Base-by-base conservation (phyloP, 2,797 vertebrate genomes). In the Pyrrhura leucotis region DNA sequence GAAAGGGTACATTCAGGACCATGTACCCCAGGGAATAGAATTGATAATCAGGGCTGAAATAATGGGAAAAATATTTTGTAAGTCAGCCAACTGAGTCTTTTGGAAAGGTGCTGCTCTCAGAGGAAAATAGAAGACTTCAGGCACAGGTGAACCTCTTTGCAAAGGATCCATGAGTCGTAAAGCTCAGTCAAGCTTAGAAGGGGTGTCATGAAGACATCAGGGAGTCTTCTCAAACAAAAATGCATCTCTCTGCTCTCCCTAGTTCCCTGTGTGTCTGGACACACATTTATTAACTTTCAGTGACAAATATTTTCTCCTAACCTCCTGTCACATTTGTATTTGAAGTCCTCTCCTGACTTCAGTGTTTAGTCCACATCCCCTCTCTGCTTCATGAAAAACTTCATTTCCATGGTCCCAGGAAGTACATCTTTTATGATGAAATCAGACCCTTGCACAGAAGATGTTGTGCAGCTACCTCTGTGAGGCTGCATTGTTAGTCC, bases 71-170 rank as follows among this genome's bases (percentile, higher is more conserved):
- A 23, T n/a, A 68, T 78, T 88, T 67, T 62, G 19, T 59, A 82
- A 76, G 14, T 51, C 62, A 85, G 45, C 3, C 37, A n/a, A 35
- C 0, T 42, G 66, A 68, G 28, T 50, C 42, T 66, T 91, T 75
- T 22, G 12, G 77, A 92, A 83, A 79, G 33, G 11, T 69, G 35
- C 6, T 69, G 50, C 33, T 92, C 79, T 67, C 71, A 89, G 39
- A 88, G 59, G 63, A 83, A 92, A 95, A 88, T 18, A 75, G 86
- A 89, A 29, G 35, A 78, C 79, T 72, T 91, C 35, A 81, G 82
- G 29, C 47, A 56, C 35, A 85, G 58, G 72, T 62, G 50, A 89
- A 66, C 6, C 2, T 73, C 54, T 75, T 66, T 88, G 39, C 44
- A 84, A 54, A 69, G 50, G 83, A 79, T 77, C 58, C 11, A 19